These are phyloP conservation scores for Cordilura impudica DNA, from an alignment of 2,888 invertebrate genomes.

Conservation along the genomic window DNA sequence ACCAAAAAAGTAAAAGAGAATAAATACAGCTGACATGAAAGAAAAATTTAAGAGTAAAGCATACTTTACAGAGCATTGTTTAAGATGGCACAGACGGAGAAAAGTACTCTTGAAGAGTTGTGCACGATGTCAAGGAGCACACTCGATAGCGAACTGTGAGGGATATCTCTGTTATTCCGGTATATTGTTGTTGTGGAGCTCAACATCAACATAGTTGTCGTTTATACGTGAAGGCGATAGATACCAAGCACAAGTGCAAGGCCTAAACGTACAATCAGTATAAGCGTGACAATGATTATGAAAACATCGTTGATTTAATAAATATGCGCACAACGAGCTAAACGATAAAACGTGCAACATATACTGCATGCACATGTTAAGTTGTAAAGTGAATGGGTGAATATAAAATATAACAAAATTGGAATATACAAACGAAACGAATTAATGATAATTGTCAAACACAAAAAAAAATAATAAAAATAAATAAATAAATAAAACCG, in stretches of 20 bases:
- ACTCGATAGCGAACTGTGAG: neutral
- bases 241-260: constrained; percentile 57
- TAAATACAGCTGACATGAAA: constrained; percentile 26
- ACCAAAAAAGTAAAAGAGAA: neutral
- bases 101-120: constrained; percentile 6
- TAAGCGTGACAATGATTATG: constrained; percentile 59
- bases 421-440: neutral
- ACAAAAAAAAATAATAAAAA: neutral
- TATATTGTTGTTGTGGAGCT: constrained; percentile 12
- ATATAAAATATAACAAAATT: neutral
- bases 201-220: constrained; percentile 24
- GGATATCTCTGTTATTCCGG: neutral
- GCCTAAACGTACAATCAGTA: constrained; percentile 56
- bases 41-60: neutral
- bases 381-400: constrained; percentile 2
- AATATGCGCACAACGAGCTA: constrained; percentile 10
- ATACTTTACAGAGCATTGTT: neutral
- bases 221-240: constrained; percentile 15
- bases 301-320: constrained; percentile 45
- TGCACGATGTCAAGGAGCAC: neutral
- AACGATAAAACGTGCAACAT: constrained; percentile 46
- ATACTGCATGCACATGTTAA: constrained; percentile 24
- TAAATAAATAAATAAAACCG: no score
- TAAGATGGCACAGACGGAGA: neutral
- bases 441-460: no score